phyloP scores from a whole-genome alignment of 2,113 vertebrate genomes.

The Ramphastos sulfuratus region DNA sequence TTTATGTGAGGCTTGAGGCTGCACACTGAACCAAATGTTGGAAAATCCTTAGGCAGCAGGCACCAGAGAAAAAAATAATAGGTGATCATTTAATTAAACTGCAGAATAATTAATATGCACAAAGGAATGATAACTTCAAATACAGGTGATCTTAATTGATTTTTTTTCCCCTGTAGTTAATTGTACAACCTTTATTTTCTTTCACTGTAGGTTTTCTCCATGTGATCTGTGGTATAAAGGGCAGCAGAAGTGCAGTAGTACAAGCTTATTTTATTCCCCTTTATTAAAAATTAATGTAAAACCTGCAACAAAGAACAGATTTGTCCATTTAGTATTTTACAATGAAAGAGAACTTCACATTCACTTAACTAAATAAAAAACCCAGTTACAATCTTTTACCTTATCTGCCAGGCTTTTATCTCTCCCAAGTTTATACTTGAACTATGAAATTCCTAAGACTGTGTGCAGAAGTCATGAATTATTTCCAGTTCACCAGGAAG shows the following conservation, averaged over 20 bases:
- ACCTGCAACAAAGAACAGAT: background rate
- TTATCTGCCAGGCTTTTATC: background rate
- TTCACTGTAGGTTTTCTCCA: background rate
- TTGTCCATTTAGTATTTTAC: background rate
- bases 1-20: background rate
- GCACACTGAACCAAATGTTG: conserved; percentile 16
- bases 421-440: conserved; percentile 11
- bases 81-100: conserved; percentile 21
- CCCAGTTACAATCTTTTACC: background rate
- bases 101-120: conserved; percentile 32
- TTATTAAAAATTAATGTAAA: conserved; percentile 27
- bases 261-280: background rate
- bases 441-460: background rate
- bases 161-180: background rate
- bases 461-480: conserved; percentile 3
- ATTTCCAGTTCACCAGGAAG: background rate
- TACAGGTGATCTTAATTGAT: background rate
- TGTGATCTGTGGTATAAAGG: background rate
- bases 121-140: conserved; percentile 13
- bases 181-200: background rate
- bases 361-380: background rate
- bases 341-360: background rate
- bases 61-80: conserved; percentile 5
- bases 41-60: conserved; percentile 15
- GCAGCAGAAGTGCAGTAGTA: background rate